Conservation (phyloP, 1,140 invertebrate species). For the Anoplophora glabripennis region DNA sequence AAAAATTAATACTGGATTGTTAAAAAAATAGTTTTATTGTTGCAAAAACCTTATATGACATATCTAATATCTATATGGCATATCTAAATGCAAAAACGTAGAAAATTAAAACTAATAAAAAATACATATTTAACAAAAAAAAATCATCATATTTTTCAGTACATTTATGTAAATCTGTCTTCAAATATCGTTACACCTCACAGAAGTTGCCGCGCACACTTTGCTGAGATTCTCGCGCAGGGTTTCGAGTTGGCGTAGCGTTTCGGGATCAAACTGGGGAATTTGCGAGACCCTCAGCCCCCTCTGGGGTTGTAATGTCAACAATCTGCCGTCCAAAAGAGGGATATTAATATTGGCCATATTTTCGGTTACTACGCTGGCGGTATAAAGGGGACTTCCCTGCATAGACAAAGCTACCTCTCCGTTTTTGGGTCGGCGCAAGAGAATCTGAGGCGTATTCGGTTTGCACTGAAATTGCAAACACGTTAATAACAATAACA, state of each 20-base stretch:
- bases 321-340: conserved; percentile 57
- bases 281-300: conserved; percentile 56
- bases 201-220: conserved; percentile 38
- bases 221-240: conserved; percentile 57
- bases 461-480: conserved; percentile 52
- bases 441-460: conserved; percentile 58
- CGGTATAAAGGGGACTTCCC: conserved; percentile 60
- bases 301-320: conserved; percentile 58
- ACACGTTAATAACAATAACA: not conserved
- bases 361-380: conserved; percentile 43
- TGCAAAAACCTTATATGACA: too few species aligned
- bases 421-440: conserved; percentile 60
- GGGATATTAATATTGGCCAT: conserved; percentile 64
- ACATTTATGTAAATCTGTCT: too few species aligned
- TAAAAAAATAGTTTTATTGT: too few species aligned
- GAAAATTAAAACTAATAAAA: too few species aligned
- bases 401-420: conserved; percentile 66
- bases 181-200: too few species aligned
- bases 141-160: too few species aligned
- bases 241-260: conserved; percentile 53
- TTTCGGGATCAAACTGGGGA: conserved; percentile 53
- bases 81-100: too few species aligned
- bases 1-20: too few species aligned
- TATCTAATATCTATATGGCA: too few species aligned
- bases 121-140: too few species aligned